Conservation (phyloP, 1,140 invertebrate genomes). For the Cepaea nemoralis region DNA sequence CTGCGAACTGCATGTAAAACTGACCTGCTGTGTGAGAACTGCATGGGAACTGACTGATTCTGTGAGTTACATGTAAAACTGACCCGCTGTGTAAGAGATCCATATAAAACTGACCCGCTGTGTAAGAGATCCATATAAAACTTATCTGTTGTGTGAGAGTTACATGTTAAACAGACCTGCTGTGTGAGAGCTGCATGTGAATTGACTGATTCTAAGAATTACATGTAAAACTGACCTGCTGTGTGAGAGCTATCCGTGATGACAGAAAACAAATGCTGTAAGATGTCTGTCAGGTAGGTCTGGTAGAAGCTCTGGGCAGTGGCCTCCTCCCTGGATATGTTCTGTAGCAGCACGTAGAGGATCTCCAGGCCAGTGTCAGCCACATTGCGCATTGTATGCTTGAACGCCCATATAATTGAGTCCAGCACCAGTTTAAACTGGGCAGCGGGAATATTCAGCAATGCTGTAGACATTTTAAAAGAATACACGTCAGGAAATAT, state of each 20-base stretch:
- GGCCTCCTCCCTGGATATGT: conserved; percentile 84
- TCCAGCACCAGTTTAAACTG: conserved; percentile 98
- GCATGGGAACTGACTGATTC: too few relatives aligned
- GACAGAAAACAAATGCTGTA: conserved; percentile 98
- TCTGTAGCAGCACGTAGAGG: conserved; percentile 86
- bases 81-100: too few relatives aligned
- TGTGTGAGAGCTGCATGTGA: too few relatives aligned
- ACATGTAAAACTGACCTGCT: conserved; percentile 84
- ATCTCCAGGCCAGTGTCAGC: conserved; percentile 78
- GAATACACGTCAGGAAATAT: too few relatives aligned
- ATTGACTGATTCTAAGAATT: too few relatives aligned
- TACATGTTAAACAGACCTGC: too few relatives aligned
- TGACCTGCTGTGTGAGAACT: too few relatives aligned
- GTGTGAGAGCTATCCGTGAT: conserved; percentile 98
- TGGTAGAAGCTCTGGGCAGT: conserved; percentile 97
- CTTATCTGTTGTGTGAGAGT: too few relatives aligned
- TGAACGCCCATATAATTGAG: conserved; percentile 99
- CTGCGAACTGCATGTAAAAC: too few relatives aligned
- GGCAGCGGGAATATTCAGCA: conserved; percentile 92
- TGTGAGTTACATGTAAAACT: too few relatives aligned
- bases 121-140: too few relatives aligned
- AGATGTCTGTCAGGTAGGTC: conserved; percentile 96
- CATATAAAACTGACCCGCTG: too few relatives aligned
- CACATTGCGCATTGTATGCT: conserved; percentile 99
- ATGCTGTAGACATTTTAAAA: conserved; percentile 76